Percentiles rank a stretch among this genome's conserved stretches.
phyloP scores from a whole-genome alignment of 2,797 vertebrate species.

The Danionella dracula region DNA sequence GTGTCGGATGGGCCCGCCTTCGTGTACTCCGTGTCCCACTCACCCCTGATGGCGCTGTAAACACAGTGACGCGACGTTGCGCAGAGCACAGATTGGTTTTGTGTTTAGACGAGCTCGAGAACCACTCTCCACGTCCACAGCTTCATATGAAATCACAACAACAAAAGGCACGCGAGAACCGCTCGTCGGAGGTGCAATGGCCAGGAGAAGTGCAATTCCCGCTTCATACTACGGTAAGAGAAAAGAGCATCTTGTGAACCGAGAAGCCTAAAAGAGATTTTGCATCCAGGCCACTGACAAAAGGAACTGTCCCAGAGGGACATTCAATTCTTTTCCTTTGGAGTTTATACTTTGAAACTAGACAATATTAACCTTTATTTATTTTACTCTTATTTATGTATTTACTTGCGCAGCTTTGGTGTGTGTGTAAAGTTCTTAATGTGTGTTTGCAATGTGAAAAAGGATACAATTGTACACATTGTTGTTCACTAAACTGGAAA shows the following conservation, averaged over 20 bases:
- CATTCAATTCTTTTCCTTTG: background rate
- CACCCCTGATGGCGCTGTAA: conserved; percentile 61
- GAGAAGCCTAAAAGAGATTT: conserved; percentile 25
- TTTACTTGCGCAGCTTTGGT: no score
- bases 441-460: no score
- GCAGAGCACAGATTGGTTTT: conserved; percentile 52
- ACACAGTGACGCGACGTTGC: conserved; percentile 71
- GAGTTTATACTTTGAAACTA: background rate
- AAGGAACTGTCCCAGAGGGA: background rate
- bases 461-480: no score
- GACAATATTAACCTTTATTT: no score
- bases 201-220: conserved; percentile 68
- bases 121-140: conserved; percentile 43
- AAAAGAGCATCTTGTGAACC: conserved; percentile 12
- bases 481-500: no score
- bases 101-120: conserved; percentile 43
- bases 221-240: conserved; percentile 73
- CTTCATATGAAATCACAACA: conserved; percentile 79
- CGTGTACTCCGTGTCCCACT: background rate
- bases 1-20: background rate
- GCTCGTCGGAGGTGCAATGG: conserved; percentile 65
- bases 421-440: no score
- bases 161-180: conserved; percentile 67
- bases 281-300: conserved; percentile 33
- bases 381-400: no score